Percentiles rank a stretch among this genome's conserved stretches.
These are phyloP conservation scores for Apoderus coryli DNA, from an alignment of 2,888 invertebrate species.

Conservation along the genomic window DNA sequence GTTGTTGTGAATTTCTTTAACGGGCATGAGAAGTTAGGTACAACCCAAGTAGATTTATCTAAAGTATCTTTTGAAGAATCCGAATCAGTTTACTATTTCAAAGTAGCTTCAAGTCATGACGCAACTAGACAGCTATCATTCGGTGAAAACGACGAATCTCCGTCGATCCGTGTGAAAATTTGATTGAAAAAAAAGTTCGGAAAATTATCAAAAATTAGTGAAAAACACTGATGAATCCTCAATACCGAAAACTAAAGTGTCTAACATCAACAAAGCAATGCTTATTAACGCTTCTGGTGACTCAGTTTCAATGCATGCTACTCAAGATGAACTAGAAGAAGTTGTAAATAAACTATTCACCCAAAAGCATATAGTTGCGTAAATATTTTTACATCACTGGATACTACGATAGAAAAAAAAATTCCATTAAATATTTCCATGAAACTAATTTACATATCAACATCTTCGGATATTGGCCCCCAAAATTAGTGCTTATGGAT, in stretches of 20 bases:
- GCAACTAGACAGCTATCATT: too few relatives aligned
- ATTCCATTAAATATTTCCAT: slow-evolving; percentile 4
- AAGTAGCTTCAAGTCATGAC: slow-evolving; percentile 23
- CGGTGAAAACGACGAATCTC: slow-evolving; percentile 19
- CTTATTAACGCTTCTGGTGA: too few relatives aligned
- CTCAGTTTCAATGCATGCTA: too few relatives aligned
- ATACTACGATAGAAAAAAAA: slow-evolving; percentile 16
- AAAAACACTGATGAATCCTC: too few relatives aligned
- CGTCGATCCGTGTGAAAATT: slow-evolving; percentile 23
- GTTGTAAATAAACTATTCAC: too few relatives aligned
- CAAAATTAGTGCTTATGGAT: slow-evolving; percentile 23
- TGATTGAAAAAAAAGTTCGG: too few relatives aligned
- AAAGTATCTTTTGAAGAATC: slow-evolving; percentile 18
- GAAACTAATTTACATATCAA: slow-evolving; percentile 25
- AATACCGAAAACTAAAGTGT: too few relatives aligned
- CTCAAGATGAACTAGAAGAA: too few relatives aligned
- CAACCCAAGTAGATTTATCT: slow-evolving; percentile 22
- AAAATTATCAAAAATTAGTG: too few relatives aligned
- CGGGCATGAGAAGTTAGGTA: slow-evolving; percentile 25
- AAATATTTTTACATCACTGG: slow-evolving; percentile 21
- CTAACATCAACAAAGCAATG: too few relatives aligned
- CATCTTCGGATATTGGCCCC: slow-evolving; percentile 22
- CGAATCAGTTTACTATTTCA: slow-evolving; percentile 19
- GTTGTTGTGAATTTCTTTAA: slow-evolving; percentile 25
- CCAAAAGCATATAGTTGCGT: slow-evolving; percentile 24